Percentiles rank a stretch among this genome's conserved stretches.
phyloP scores from a whole-genome alignment of 2,797 vertebrate species.

The Pogoniulus pusillus region DNA sequence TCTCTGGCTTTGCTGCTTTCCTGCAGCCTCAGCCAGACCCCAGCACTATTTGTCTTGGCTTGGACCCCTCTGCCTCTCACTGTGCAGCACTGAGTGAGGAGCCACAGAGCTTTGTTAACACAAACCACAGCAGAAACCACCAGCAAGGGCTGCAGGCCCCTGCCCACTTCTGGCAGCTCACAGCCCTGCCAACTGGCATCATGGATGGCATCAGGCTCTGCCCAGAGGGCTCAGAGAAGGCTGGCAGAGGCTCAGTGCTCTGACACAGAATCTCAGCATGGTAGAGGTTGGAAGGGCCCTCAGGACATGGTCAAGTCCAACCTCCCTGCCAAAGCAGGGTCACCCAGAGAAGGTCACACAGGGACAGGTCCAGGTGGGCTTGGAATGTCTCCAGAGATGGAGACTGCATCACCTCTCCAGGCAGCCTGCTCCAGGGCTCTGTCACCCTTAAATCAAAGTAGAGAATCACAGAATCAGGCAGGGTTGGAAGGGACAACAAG shows the following conservation, averaged over 20 bases:
- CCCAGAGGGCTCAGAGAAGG: not conserved
- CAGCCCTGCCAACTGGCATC: not conserved
- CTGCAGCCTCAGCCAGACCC: constrained; percentile 24
- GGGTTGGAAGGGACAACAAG: too few relatives aligned
- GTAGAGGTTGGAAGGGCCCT: too few relatives aligned
- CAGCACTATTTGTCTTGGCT: constrained; percentile 51
- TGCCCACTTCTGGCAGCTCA: not conserved
- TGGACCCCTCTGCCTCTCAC: not conserved
- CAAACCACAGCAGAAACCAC: constrained; percentile 12
- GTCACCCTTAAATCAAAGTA: too few relatives aligned
- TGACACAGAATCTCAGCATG: not conserved
- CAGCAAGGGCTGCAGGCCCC: not conserved
- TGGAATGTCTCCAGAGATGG: too few relatives aligned
- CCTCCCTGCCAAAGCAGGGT: too few relatives aligned
- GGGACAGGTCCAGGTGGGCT: too few relatives aligned
- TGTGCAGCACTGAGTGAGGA: not conserved
- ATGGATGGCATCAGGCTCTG: not conserved
- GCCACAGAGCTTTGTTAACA: not conserved
- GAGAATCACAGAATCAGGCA: too few relatives aligned
- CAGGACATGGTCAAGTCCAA: too few relatives aligned
- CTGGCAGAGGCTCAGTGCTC: not conserved
- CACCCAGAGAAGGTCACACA: too few relatives aligned
- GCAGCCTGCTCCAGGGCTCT: too few relatives aligned
- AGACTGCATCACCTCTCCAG: too few relatives aligned
- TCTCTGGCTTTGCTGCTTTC: not conserved